Evolutionary conservation across 2,797 vertebrate genomes (phyloP), one percentile per base, ranked within the genome.

Genomic region (Luscinia megarhynchos): DNA sequence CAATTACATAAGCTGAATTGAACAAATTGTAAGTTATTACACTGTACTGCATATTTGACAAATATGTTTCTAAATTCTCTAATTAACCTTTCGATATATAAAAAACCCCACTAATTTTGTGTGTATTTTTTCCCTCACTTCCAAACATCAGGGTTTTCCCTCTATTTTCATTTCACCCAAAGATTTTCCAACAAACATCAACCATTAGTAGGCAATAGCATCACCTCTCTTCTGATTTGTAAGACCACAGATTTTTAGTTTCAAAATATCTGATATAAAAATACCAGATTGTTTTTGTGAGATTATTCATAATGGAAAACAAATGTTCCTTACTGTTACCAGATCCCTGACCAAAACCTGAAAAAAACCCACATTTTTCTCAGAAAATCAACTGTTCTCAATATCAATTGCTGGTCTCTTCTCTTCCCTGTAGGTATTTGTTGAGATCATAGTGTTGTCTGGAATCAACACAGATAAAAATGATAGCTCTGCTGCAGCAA

Each of bases 101-200:
- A 26, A 57, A 62, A 64, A 7, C 0, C 1, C 8, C 19, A 26
- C 6, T 34, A 2, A 0, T 4, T 51, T 43, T 79, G 2, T 57
- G 4, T 78, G 8, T 45, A 36, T 69, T 83, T 87, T 76, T 6
- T 77, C 32, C 18, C 10, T 66, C 2, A 55, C 14, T 67, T 76
- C 14, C 24, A 74, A 40, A 41, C 5, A 43, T 19, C 15, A 18
- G 24, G 0, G 2, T 43, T 84, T 90, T 69, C 17, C 15, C 14
- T 51, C 6, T 36, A 12, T 30, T 81, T 92, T 83, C 8, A 43
- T 12, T 72, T 64, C 26, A 68, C 7, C 1, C 12, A 32, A 40
- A 46, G 3, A 15, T 70, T 58, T 81, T 50, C 27, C 40, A 81
- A 36, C 3, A 43, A 29, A 34, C 1, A 4, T 17, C 20, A 48